Percentiles rank a stretch among this genome's conserved stretches.
Evolutionary conservation across 30 jellyfish, hydroid and myxozoan species (phyloP).

Genomic region (Clytia hemisphaerica): DNA sequence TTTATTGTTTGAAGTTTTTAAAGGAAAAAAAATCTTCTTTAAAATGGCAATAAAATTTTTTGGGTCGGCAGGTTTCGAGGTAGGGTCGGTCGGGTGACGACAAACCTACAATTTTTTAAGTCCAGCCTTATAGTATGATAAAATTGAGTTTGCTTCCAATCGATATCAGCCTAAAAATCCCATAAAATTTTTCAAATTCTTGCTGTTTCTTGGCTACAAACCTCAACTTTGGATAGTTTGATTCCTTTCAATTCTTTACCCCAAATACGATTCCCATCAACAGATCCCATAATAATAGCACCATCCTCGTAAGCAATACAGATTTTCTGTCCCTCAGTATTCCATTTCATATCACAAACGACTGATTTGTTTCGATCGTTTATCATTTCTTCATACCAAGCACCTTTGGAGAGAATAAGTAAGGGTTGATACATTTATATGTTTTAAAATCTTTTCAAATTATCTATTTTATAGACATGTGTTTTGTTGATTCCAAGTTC

Average conservation of each 20-base stretch:
- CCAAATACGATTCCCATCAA: constrained; percentile 96
- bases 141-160: neutral
- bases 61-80: neutral
- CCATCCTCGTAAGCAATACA: constrained; percentile 95
- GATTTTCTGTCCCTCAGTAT: constrained; percentile 93
- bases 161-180: too few relatives aligned
- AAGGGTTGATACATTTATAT: too few relatives aligned
- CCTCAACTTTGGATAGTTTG: constrained; percentile 79
- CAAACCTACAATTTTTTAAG: neutral
- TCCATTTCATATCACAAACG: constrained; percentile 95
- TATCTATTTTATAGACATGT: too few relatives aligned
- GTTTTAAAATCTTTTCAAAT: too few relatives aligned
- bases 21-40: too few relatives aligned
- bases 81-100: neutral
- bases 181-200: too few relatives aligned
- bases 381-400: constrained; percentile 97
- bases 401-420: too few relatives aligned
- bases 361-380: constrained; percentile 87
- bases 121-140: neutral
- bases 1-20: too few relatives aligned
- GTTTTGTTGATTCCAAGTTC: too few relatives aligned
- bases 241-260: constrained; percentile 86
- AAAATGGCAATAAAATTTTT: neutral
- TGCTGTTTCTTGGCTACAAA: neutral
- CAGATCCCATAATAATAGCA: constrained; percentile 94